Evolutionary conservation across 2,888 invertebrate genomes (phyloP), one percentile per base, ranked within the genome.

Genomic region (Megalurothrips usitatus): DNA sequence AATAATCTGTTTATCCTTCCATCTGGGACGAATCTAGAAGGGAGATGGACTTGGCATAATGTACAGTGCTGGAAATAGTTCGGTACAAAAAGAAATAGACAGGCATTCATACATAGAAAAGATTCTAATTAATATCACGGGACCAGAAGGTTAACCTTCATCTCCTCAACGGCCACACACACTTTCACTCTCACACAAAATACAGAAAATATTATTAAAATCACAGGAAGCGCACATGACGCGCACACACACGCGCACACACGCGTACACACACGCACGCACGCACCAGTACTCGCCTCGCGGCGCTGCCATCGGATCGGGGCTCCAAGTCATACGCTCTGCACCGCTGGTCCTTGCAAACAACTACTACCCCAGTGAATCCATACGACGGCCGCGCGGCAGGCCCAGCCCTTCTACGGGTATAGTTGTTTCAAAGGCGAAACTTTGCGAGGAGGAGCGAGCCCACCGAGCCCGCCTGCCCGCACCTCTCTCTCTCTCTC

Each of bases 391-490:
- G 52, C 17, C 58, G 52, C 52, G 3, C 4, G 52, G 52, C 58
- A 0, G 58, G 58, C 19, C 58, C 58, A 43, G 17, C 58, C 12
- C 58, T 17, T 2, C 19, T n/a, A 58, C 6, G 68, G 68, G 68
- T 75, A 26, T 75, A 75, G 68, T 75, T 75, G 68, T 75, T 75
- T 75, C 68, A 75, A 75, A 75, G 68, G 68, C 68, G 23, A 75
- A 75, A 58, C 58, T 58, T 58, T 58, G 34, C 34, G 34, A 43
- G 34, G 34, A 43, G 34, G 34, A 43, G 34, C 34, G 34, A 43
- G 34, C 34, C 34, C 34, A 43, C 34, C 34, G 34, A 43, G 34
- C 34, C 34, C 34, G 6, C 34, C 34, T 6, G 34, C 34, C 34
- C 34, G 34, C 34, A 2, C 6, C 2, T 43, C 34, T 6, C 34